These are phyloP conservation scores for Cyprinodon tularosa DNA, from an alignment of 2,113 vertebrate genomes.

Conservation along the genomic window DNA sequence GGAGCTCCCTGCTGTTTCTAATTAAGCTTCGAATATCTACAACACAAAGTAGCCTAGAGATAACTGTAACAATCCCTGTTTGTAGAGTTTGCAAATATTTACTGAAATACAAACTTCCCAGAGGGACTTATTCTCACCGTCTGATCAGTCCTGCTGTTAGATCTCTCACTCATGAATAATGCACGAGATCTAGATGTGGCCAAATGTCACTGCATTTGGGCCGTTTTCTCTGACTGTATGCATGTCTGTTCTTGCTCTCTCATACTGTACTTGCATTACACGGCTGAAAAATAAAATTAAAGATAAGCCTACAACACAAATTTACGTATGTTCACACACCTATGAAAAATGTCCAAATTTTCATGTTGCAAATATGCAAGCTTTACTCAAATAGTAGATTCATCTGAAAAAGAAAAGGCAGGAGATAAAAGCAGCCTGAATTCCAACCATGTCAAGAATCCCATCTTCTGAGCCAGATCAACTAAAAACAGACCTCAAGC, in stretches of 20 bases:
- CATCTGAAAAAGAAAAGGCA: neutral
- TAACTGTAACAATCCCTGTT: slow-evolving; percentile 17
- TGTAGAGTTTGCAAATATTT: slow-evolving; percentile 36
- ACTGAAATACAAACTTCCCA: slow-evolving; percentile 20
- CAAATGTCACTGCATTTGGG: slow-evolving; percentile 80
- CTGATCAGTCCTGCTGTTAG: slow-evolving; percentile 36
- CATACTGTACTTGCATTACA: slow-evolving; percentile 13
- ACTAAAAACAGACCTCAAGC: slow-evolving; percentile 46
- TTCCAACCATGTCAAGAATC: slow-evolving; percentile 36
- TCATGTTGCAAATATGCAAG: neutral
- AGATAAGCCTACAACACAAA: slow-evolving; percentile 1
- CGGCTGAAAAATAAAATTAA: neutral
- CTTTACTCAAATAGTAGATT: slow-evolving; percentile 23
- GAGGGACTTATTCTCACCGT: slow-evolving; percentile 36
- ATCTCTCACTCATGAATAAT: slow-evolving; percentile 75
- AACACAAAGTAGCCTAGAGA: neutral
- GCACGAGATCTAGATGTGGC: slow-evolving; percentile 56
- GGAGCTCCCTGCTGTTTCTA: slow-evolving; percentile 5
- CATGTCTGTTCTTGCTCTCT: neutral
- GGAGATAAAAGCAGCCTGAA: slow-evolving; percentile 22
- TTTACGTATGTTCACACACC: neutral
- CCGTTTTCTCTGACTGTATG: slow-evolving; percentile 25
- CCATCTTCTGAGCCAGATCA: slow-evolving; percentile 40
- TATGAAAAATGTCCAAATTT: neutral
- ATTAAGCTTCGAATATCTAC: slow-evolving; percentile 6